phyloP scores from a whole-genome alignment of 2,888 invertebrate genomes.

The Pseudococcus longispinus region DNA sequence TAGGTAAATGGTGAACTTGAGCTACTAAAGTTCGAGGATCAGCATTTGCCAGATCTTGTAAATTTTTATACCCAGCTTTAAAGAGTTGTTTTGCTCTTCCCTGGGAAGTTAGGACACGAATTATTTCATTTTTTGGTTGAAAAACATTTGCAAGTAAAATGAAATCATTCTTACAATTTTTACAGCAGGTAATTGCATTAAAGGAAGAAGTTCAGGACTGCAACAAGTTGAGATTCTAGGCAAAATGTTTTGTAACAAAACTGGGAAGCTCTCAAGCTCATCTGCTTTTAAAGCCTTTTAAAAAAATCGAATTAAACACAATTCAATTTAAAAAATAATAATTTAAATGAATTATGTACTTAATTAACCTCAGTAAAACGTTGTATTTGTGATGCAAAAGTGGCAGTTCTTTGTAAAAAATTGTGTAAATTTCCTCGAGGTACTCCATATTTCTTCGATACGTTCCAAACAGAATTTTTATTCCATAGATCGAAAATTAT shows the following conservation, averaged over 20 bases:
- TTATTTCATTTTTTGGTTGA: conserved; percentile 4
- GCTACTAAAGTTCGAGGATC: conserved; percentile 70
- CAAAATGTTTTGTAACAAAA: conserved; percentile 68
- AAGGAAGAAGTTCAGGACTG: conserved; percentile 76
- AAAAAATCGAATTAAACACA: background rate
- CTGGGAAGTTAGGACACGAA: conserved; percentile 63
- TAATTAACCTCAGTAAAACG: conserved; percentile 72
- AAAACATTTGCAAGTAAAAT: background rate
- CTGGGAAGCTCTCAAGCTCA: conserved; percentile 82
- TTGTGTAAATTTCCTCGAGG: conserved; percentile 83
- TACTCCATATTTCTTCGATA: conserved; percentile 68
- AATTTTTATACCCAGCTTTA: conserved; percentile 80
- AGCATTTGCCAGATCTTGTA: conserved; percentile 79
- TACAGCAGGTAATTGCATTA: conserved; percentile 89
- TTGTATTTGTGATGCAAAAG: conserved; percentile 78
- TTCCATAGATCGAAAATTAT: conserved; percentile 83
- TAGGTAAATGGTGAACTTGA: conserved; percentile 74
- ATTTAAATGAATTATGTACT: background rate
- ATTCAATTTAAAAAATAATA: background rate
- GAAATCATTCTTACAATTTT: conserved; percentile 70
- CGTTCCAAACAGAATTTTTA: conserved; percentile 70
- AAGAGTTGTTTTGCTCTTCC: conserved; percentile 84
- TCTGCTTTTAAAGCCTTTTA: conserved; percentile 61
- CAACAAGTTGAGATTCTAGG: conserved; percentile 80
- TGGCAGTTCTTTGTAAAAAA: conserved; percentile 73